Conservation (phyloP, 2,888 invertebrate species). For the Alloscopus bannaensis region DNA sequence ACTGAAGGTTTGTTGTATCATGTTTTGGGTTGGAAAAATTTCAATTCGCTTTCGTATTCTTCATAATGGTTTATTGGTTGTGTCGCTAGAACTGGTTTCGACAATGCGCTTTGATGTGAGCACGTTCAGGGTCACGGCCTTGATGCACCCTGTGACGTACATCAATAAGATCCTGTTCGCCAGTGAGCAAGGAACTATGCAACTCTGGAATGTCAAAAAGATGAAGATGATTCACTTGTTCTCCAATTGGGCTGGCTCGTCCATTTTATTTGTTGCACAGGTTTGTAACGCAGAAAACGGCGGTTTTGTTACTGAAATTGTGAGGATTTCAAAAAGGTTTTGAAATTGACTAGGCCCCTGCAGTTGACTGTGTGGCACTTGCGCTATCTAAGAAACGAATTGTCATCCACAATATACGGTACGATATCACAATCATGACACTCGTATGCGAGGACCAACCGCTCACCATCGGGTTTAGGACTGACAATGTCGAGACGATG, state of each 20-base stretch:
- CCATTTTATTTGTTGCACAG: constrained; percentile 72
- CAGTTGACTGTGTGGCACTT: constrained; percentile 92
- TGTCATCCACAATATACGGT: constrained; percentile 90
- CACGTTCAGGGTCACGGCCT: constrained; percentile 85
- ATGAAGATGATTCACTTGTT: constrained; percentile 87
- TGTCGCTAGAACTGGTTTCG: constrained; percentile 74
- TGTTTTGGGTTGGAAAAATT: not conserved
- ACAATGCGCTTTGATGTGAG: constrained; percentile 77
- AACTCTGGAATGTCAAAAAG: constrained; percentile 92
- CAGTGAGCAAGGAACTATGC: constrained; percentile 88
- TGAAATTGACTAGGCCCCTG: constrained; percentile 81
- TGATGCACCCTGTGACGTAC: constrained; percentile 96
- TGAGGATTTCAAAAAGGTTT: not conserved
- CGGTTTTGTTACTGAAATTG: not conserved
- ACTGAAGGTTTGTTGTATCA: constrained; percentile 78
- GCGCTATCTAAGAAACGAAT: constrained; percentile 90
- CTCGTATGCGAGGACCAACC: constrained; percentile 95
- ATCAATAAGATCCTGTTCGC: constrained; percentile 94
- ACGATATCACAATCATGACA: constrained; percentile 87
- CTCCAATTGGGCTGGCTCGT: constrained; percentile 76
- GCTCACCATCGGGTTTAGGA: constrained; percentile 88
- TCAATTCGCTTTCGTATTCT: constrained; percentile 18
- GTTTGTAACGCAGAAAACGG: not conserved
- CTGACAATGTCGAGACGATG: constrained; percentile 91
- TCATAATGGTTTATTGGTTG: not conserved